Conservation (phyloP, 2,888 invertebrate genomes). For the Drosophila mercatorum region DNA sequence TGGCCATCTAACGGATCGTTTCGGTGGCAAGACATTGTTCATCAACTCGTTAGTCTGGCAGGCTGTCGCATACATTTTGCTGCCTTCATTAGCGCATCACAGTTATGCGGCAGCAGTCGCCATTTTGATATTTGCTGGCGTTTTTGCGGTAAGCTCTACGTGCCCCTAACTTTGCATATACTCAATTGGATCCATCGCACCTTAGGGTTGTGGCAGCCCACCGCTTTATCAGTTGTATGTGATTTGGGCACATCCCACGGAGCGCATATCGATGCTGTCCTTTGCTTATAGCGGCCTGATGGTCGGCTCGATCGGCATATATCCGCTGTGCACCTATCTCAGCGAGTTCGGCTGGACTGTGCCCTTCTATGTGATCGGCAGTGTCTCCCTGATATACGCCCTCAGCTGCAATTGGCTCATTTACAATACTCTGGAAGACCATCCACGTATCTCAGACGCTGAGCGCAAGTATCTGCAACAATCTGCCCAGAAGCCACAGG, state of each 20-base stretch:
- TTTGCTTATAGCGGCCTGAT: conserved; percentile 85
- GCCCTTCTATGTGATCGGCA: conserved; percentile 86
- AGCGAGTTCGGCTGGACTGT: conserved; percentile 87
- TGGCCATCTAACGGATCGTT: conserved; percentile 84
- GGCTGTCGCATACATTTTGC: conserved; percentile 84
- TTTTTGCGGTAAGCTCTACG: conserved; percentile 84
- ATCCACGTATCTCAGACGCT: conserved; percentile 85
- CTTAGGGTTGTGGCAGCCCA: conserved; percentile 82
- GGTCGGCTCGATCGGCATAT: conserved; percentile 85
- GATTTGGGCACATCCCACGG: conserved; percentile 84
- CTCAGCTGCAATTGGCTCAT: conserved; percentile 80
- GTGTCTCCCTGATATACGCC: conserved; percentile 73
- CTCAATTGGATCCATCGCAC: not conserved
- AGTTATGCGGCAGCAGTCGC: conserved; percentile 82
- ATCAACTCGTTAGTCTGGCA: conserved; percentile 81
- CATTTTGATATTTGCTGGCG: conserved; percentile 85
- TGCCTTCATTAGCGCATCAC: conserved; percentile 84
- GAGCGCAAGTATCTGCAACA: conserved; percentile 82
- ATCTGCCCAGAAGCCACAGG: conserved; percentile 44
- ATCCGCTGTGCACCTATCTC: conserved; percentile 86
- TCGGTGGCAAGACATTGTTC: conserved; percentile 84
- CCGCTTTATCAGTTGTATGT: conserved; percentile 83
- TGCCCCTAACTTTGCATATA: not conserved
- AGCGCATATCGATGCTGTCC: conserved; percentile 83
- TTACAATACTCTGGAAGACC: conserved; percentile 86